Conservation (phyloP, 2,888 invertebrate genomes). For the Philereme transversata region DNA sequence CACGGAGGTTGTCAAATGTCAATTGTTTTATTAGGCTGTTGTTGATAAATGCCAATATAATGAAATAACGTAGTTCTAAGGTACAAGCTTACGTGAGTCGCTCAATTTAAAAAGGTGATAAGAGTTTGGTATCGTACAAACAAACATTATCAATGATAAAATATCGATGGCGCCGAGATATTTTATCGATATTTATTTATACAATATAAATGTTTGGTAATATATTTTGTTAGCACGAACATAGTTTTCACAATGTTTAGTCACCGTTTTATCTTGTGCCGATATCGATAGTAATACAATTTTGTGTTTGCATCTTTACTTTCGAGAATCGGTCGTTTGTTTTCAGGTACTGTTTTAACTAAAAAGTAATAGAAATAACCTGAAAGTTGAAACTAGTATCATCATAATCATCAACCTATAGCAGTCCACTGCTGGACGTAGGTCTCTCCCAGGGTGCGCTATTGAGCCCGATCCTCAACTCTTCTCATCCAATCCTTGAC, state of each 20-base stretch:
- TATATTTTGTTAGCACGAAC: slow-evolving; percentile 3
- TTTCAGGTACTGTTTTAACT: too few relatives aligned
- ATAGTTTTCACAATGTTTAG: background rate
- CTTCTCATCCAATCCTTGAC: too few relatives aligned
- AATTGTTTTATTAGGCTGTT: slow-evolving; percentile 3
- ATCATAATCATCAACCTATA: too few relatives aligned
- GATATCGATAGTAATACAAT: too few relatives aligned
- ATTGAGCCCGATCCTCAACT: too few relatives aligned
- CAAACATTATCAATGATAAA: slow-evolving; percentile 62
- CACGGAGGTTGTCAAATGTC: too few relatives aligned
- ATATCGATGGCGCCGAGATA: slow-evolving; percentile 67
- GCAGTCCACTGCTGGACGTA: too few relatives aligned
- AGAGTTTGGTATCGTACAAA: slow-evolving; percentile 50
- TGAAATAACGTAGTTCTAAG: slow-evolving; percentile 32
- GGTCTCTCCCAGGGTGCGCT: too few relatives aligned
- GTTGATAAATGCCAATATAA: slow-evolving; percentile 16
- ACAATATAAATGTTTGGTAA: slow-evolving; percentile 6
- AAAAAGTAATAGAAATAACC: too few relatives aligned
- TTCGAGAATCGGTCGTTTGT: too few relatives aligned
- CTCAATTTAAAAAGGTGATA: slow-evolving; percentile 63
- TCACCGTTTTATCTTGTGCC: background rate
- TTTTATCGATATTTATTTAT: slow-evolving; percentile 44
- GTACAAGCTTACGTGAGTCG: slow-evolving; percentile 49
- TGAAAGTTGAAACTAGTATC: too few relatives aligned
- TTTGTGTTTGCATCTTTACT: too few relatives aligned